phyloP scores from a whole-genome alignment of 2,797 vertebrate species.

The Dendrocincla fuliginosa region DNA sequence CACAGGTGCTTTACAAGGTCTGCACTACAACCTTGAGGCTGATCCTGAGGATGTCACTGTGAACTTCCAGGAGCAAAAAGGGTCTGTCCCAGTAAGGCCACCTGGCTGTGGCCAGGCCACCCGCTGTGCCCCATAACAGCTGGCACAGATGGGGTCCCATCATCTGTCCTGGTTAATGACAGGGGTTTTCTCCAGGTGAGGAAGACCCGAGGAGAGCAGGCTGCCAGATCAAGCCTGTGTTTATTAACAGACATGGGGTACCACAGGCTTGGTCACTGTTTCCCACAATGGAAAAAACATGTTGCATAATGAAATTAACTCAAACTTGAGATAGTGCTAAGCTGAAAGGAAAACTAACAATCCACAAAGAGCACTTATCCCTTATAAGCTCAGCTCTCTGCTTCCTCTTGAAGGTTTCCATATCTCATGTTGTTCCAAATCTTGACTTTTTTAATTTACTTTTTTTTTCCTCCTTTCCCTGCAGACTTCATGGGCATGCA shows the following conservation, averaged over 20 bases:
- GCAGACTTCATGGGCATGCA: neutral
- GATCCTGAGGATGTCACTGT: neutral
- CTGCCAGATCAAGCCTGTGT: neutral
- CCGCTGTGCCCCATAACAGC: rapidly evolving
- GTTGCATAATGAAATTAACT: neutral
- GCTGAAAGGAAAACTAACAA: neutral
- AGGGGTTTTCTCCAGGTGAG: neutral
- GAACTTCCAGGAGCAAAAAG: neutral
- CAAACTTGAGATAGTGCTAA: neutral
- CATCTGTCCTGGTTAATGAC: neutral
- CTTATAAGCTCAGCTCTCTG: neutral
- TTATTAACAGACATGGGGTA: neutral
- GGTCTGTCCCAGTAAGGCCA: neutral
- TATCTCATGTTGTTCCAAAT: neutral
- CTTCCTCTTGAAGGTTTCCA: neutral
- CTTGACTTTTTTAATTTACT: neutral
- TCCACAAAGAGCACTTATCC: neutral
- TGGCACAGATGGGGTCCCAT: neutral
- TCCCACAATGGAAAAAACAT: neutral
- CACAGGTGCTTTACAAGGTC: neutral
- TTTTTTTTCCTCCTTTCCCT: neutral
- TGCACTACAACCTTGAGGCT: neutral
- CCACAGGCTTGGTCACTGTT: neutral
- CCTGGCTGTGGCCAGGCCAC: no score
- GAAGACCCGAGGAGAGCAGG: neutral